A percentile compares a stretch with the other conserved stretches of the same genome.
Conservation (phyloP, 2,113 vertebrate species). For the Plestiodon gilberti region DNA sequence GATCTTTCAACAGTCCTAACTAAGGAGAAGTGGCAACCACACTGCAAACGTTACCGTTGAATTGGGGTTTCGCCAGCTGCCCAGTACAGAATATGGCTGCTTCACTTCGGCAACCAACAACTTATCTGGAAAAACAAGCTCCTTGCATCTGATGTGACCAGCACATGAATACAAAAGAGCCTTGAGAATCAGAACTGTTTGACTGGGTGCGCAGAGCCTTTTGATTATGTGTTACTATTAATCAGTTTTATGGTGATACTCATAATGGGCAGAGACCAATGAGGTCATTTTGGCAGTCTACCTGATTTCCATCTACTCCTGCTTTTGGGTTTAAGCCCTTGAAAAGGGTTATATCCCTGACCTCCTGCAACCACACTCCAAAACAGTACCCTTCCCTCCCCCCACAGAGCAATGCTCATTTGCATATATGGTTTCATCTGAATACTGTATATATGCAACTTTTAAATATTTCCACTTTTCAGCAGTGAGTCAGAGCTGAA, state of each 20-base stretch:
- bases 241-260: constrained; percentile 53
- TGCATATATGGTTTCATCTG: not conserved
- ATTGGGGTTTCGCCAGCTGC: too few relatives aligned
- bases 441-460: too few relatives aligned
- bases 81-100: not conserved
- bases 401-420: not conserved
- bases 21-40: not conserved
- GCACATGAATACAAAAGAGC: not conserved
- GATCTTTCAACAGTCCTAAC: not conserved
- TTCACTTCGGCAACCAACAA: not conserved
- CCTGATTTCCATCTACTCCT: constrained; percentile 4
- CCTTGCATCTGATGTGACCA: not conserved
- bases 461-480: not conserved
- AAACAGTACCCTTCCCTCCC: not conserved
- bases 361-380: not conserved
- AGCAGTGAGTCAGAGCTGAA: not conserved
- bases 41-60: not conserved
- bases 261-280: constrained; percentile 38
- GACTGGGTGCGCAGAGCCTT: constrained; percentile 27
- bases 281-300: constrained; percentile 56
- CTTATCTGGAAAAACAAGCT: not conserved
- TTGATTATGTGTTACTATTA: constrained; percentile 15
- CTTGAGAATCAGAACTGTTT: not conserved
- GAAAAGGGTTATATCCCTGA: not conserved
- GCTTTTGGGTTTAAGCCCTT: not conserved